Conservation (phyloP, 1,140 invertebrate species). For the Glossosoma conforme region DNA sequence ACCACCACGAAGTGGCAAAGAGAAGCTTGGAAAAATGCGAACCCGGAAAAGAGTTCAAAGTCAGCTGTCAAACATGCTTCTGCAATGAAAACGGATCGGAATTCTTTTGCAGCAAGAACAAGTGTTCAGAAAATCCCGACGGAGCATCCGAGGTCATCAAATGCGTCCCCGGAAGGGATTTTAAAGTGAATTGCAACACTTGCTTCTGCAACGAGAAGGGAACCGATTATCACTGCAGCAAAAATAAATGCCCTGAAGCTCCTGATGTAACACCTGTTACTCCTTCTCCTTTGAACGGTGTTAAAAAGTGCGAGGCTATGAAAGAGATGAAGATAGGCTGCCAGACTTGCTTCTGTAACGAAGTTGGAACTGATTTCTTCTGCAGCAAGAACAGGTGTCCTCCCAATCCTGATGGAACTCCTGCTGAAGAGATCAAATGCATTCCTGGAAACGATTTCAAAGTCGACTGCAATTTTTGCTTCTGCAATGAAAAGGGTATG, state of each 20-base stretch:
- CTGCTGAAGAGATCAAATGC: no score
- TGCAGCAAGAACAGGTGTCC: conserved; percentile 43
- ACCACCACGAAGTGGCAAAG: no score
- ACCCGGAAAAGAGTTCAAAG: neutral
- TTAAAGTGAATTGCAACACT: conserved; percentile 44
- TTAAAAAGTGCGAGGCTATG: conserved; percentile 44
- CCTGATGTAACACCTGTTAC: no score
- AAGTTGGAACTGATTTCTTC: conserved; percentile 44
- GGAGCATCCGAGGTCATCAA: no score
- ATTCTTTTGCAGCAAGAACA: conserved; percentile 33
- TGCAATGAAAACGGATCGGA: conserved; percentile 31
- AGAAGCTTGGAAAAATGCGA: no score
- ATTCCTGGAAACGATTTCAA: conserved; percentile 43
- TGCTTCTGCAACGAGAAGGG: conserved; percentile 47
- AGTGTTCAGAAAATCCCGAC: conserved; percentile 21
- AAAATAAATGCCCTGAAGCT: conserved; percentile 40
- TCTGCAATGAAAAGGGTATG: no score
- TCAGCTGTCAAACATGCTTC: conserved; percentile 37
- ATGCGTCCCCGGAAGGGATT: conserved; percentile 42
- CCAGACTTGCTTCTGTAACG: conserved; percentile 50
- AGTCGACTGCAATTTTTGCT: conserved; percentile 48
- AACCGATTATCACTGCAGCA: conserved; percentile 41
- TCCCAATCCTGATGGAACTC: conserved; percentile 3
- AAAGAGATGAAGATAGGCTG: conserved; percentile 49
- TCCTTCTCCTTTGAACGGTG: neutral